Conservation (phyloP, 2,113 vertebrate genomes). For the Clarias macrocephalus region DNA sequence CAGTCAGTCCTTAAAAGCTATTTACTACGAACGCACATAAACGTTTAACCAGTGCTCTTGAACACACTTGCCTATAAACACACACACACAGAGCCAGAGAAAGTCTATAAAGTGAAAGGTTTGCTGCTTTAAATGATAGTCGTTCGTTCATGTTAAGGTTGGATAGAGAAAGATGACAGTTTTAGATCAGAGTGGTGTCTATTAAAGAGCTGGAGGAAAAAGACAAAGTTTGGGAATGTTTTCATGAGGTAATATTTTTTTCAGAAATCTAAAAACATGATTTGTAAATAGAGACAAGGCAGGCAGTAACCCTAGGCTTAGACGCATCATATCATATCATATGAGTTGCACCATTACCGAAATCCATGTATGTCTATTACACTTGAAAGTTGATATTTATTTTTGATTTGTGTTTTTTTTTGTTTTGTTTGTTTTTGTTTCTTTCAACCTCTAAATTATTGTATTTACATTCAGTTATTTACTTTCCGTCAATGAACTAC, state of each 20-base stretch:
- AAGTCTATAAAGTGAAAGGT: conserved; percentile 34
- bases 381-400: conserved; percentile 89
- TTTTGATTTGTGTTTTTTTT: conserved; percentile 77
- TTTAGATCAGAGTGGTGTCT: conserved; percentile 50
- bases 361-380: conserved; percentile 67
- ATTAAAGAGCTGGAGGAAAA: conserved; percentile 52
- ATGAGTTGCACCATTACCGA: conserved; percentile 57
- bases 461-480: conserved; percentile 78
- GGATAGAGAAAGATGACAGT: conserved; percentile 47
- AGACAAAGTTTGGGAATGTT: conserved; percentile 42
- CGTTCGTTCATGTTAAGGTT: conserved; percentile 43
- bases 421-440: conserved; percentile 80
- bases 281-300: conserved; percentile 53
- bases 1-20: conserved; percentile 68
- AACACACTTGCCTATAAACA: conserved; percentile 54
- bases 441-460: conserved; percentile 88
- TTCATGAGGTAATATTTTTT: conserved; percentile 14
- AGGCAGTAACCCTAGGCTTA: conserved; percentile 57
- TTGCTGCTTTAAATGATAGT: conserved; percentile 53
- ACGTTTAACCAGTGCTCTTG: conserved; percentile 52
- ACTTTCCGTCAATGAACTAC: conserved; percentile 78
- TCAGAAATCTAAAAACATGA: conserved; percentile 36
- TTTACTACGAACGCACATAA: conserved; percentile 60
- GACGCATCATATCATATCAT: conserved; percentile 51
- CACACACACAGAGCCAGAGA: conserved; percentile 17